Evolutionary conservation across 2,113 vertebrate genomes (phyloP), one percentile per base, ranked within the genome.

Genomic region (Eurystomus gularis): DNA sequence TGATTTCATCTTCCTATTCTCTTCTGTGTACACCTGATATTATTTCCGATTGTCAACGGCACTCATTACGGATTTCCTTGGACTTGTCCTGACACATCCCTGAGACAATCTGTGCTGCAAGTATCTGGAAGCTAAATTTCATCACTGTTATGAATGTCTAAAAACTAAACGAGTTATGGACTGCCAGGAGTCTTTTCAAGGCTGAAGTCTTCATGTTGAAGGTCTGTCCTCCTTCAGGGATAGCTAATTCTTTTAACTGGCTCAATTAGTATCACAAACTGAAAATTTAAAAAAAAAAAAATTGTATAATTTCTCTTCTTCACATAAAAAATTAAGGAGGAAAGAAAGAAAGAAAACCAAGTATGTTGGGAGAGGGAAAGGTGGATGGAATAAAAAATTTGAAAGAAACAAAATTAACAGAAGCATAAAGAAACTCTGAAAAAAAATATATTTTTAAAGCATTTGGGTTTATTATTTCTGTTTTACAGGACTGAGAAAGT

Each of bases 71-170:
- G 18, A 57, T 82, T 93, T 89, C 25, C 15, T 64, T 68, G 42
- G 39, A 31, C 33, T 84, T 79, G 29, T 6, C 48, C 17, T 79
- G 52, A 37, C 18, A 40, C 23, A 37, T 44, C 65, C 17, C 37
- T 76, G 52, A 82, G 52, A 25, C 5, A 42, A 48, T 28, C 48
- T 75, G 24, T 40, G 31, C 54, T 49, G 5, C 8, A 55, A n/a
- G 16, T 62, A 86, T 83, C 83, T 82, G 64, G 60, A 92, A 86
- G 64, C 2, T 62, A 17, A 61, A 62, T 88, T 95, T 72, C 0
- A 0, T 69, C 35, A 6, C 9, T 55, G 0, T 23, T 82, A 21
- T 8, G 16, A 3, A 10, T 72, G n/a, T 90, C n/a, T 26, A 42
- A 80, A 31, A 12, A 15, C 15, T 64, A 33, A 72, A 49, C 15